phyloP scores from a whole-genome alignment of 2,113 vertebrate species.

The Boulengeromyrus knoepffleri region DNA sequence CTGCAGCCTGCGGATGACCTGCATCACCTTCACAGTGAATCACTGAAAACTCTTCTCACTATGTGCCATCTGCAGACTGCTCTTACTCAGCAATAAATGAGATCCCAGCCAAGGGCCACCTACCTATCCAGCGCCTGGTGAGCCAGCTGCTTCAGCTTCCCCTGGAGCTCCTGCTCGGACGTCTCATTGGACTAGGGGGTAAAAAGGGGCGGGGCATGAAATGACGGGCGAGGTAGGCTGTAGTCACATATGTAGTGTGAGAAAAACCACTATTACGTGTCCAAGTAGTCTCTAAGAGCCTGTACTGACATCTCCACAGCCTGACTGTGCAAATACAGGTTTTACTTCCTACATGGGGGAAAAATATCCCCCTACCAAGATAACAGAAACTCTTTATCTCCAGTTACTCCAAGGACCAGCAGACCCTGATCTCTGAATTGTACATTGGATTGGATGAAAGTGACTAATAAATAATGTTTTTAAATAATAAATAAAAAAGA shows the following conservation, averaged over 20 bases:
- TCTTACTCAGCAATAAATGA: neutral
- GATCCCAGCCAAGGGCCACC: neutral
- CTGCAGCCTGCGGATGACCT: neutral
- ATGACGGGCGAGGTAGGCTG: neutral
- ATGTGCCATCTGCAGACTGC: neutral
- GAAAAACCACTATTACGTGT: neutral
- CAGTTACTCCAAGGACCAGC: neutral
- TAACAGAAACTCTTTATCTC: neutral
- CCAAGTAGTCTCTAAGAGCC: neutral
- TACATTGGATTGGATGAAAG: neutral
- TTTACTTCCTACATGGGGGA: neutral
- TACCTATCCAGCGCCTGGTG: slow-evolving; percentile 93
- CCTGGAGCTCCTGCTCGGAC: slow-evolving; percentile 78
- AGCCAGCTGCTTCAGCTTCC: slow-evolving; percentile 89
- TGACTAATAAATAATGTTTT: neutral
- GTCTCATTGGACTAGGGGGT: slow-evolving; percentile 79
- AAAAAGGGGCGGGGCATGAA: neutral
- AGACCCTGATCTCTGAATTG: neutral
- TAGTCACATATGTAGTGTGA: neutral
- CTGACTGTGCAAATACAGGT: neutral
- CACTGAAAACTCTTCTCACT: neutral
- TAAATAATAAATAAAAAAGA: neutral
- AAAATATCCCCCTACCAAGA: neutral
- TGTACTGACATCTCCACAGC: neutral
- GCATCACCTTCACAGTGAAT: neutral